Conservation (phyloP, 2,797 vertebrate species). For the Mycteria americana region DNA sequence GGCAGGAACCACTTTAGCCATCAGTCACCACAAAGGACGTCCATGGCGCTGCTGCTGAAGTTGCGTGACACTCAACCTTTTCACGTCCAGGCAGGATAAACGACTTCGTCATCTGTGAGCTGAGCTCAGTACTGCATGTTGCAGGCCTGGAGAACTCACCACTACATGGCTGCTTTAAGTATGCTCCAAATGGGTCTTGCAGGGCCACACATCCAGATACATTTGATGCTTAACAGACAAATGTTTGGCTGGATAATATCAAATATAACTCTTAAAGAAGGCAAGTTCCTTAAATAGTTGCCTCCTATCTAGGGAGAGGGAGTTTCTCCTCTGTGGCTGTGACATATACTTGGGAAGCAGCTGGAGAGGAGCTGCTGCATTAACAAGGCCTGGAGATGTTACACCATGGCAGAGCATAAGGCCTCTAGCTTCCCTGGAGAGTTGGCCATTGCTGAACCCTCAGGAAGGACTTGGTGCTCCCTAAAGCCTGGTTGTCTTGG, state of each 20-base stretch:
- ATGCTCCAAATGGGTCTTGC: not conserved
- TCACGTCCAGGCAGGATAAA: not conserved
- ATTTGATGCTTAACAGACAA: not conserved
- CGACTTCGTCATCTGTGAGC: not conserved
- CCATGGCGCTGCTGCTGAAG: not conserved
- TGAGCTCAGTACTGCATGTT: rapidly evolving
- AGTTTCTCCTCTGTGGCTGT: not conserved
- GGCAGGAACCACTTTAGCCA: not conserved
- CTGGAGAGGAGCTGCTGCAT: not conserved
- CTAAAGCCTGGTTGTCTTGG: not conserved
- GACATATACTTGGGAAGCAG: not conserved
- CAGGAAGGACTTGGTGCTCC: not conserved
- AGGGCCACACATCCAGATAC: not conserved
- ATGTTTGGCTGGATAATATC: not conserved
- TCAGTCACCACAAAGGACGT: not conserved
- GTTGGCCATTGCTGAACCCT: not conserved
- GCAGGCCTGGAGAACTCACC: not conserved
- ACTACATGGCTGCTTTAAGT: not conserved
- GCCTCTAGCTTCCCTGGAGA: not conserved
- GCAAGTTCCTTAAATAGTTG: not conserved
- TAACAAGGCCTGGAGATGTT: not conserved
- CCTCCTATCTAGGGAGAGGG: not conserved
- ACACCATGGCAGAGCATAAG: rapidly evolving
- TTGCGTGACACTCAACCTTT: not conserved
- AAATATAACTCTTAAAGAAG: not conserved